Conservation (phyloP, 2,113 vertebrate species). For the Formicarius rufipectus region DNA sequence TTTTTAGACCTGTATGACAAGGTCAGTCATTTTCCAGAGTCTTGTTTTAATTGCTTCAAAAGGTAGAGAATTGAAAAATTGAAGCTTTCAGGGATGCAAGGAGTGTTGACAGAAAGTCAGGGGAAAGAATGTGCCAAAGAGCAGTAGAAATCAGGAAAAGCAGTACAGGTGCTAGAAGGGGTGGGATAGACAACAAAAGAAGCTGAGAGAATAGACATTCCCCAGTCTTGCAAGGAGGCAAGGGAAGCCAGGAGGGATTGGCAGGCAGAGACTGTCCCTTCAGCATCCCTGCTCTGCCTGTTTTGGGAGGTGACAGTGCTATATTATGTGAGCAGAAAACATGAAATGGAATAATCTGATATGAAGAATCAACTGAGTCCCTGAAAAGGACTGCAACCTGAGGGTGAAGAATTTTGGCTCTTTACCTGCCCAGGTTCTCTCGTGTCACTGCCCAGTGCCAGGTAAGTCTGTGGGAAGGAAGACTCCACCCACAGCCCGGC, state of each 20-base stretch:
- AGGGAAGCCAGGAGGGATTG: not conserved
- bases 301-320: not conserved
- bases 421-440: not conserved
- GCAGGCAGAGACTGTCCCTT: not conserved
- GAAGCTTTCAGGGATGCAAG: not conserved
- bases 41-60: not conserved
- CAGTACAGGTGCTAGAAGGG: not conserved
- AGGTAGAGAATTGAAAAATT: not conserved
- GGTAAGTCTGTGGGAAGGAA: not conserved
- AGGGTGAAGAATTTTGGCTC: not conserved
- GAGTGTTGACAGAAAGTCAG: not conserved
- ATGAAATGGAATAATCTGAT: not conserved
- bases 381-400: not conserved
- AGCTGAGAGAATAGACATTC: not conserved
- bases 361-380: not conserved
- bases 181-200: not conserved
- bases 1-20: not conserved
- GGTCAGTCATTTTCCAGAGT: not conserved
- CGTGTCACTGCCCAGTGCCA: not conserved
- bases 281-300: not conserved
- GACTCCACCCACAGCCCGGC: accelerated
- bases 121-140: not conserved
- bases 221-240: not conserved
- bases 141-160: not conserved
- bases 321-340: not conserved